Evolutionary conservation across 2,113 vertebrate genomes (phyloP).

Genomic region (Ancistrus triradiatus): DNA sequence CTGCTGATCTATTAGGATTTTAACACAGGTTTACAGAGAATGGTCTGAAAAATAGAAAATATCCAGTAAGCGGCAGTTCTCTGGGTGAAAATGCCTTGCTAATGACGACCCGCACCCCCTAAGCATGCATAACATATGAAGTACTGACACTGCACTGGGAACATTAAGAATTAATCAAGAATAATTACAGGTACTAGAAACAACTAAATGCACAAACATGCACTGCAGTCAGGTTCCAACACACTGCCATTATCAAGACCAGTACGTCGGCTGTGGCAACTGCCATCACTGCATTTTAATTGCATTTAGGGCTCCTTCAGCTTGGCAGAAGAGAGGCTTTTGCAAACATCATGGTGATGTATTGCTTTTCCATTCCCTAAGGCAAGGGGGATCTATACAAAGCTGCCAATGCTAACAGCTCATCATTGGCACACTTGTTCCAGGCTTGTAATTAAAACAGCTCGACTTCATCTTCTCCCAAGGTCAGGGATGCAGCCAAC

Average conservation of each 20-base stretch:
- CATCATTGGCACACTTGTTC: conserved; percentile 59
- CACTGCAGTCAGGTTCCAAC: conserved; percentile 6
- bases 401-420: conserved; percentile 56
- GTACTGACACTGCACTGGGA: too few species aligned
- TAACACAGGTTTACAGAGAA: too few species aligned
- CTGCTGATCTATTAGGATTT: too few species aligned
- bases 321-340: conserved; percentile 30
- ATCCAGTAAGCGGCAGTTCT: too few species aligned
- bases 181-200: too few species aligned
- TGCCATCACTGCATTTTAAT: conserved; percentile 50
- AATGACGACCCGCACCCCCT: too few species aligned
- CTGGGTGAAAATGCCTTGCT: too few species aligned
- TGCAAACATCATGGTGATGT: conserved; percentile 43
- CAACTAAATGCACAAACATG: too few species aligned
- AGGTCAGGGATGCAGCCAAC: conserved; percentile 52
- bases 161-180: too few species aligned
- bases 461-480: conserved; percentile 55
- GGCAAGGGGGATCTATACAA: conserved; percentile 49
- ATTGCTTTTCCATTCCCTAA: conserved; percentile 46
- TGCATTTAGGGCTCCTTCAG: conserved; percentile 24
- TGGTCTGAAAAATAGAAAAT: conserved; percentile 10
- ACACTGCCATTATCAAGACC: conserved; percentile 27
- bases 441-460: conserved; percentile 56
- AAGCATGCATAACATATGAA: too few species aligned
- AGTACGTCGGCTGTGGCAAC: conserved; percentile 29